Evolutionary conservation across 2,113 vertebrate genomes (phyloP).

Genomic region (Apistogramma diplotaenia): DNA sequence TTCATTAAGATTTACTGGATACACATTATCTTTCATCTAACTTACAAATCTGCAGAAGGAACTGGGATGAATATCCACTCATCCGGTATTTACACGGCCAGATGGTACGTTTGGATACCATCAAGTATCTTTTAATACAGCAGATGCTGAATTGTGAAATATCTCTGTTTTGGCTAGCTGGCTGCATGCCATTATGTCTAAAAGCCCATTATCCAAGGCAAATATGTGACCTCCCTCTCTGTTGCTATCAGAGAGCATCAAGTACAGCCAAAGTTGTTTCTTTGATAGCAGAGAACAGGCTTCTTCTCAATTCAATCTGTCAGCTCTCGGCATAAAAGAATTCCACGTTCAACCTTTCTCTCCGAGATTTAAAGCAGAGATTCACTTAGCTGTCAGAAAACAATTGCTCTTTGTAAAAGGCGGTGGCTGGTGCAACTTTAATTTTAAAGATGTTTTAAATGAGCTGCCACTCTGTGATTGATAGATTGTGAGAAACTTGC

Average conservation of each 20-base stretch:
- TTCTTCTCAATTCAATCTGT: conserved; percentile 53
- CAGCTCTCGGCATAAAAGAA: conserved; percentile 52
- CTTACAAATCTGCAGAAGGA: conserved; percentile 31
- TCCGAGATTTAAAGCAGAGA: conserved; percentile 53
- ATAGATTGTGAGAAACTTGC: conserved; percentile 51
- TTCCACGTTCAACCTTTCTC: conserved; percentile 44
- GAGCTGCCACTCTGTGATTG: conserved; percentile 70
- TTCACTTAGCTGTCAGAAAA: conserved; percentile 70
- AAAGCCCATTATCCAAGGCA: conserved; percentile 59
- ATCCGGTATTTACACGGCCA: conserved; percentile 58
- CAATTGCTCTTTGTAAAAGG: conserved; percentile 64
- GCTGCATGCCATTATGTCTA: conserved; percentile 42
- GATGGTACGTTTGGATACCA: conserved; percentile 59
- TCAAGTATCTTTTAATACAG: conserved; percentile 46
- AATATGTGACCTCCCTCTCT: conserved; percentile 50
- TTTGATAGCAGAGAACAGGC: conserved; percentile 36
- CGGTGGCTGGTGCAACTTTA: conserved; percentile 58
- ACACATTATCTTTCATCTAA: conserved; percentile 23
- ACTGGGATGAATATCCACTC: conserved; percentile 40
- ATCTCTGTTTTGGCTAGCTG: conserved; percentile 46
- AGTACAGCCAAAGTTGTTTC: conserved; percentile 56
- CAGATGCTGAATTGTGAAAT: conserved; percentile 54
- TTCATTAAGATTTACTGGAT: background rate
- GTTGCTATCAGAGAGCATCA: conserved; percentile 49
- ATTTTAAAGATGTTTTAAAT: conserved; percentile 74